These are phyloP conservation scores for Datnioides undecimradiatus DNA, from an alignment of 2,113 vertebrate species.

Conservation along the genomic window DNA sequence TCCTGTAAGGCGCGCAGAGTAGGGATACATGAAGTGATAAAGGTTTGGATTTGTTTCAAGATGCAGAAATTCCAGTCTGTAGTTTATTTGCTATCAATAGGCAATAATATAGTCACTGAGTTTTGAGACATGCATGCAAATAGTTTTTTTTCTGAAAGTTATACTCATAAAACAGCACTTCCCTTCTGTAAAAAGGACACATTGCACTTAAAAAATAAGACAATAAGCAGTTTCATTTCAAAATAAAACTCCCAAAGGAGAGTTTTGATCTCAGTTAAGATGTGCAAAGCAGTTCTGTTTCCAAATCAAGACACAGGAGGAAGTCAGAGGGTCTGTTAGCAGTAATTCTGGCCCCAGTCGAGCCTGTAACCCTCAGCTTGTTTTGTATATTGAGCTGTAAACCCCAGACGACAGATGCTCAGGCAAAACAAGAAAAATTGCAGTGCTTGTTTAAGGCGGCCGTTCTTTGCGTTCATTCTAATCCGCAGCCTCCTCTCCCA, in stretches of 20 bases:
- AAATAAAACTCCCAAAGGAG: not conserved
- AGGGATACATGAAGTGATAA: not conserved
- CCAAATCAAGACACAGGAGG: not conserved
- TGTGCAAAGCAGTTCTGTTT: not conserved
- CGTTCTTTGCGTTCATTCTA: conserved; percentile 10
- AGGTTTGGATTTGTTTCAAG: not conserved
- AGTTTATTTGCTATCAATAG: not conserved
- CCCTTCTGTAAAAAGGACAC: too few relatives aligned
- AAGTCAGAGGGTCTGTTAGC: not conserved
- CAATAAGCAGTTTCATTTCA: not conserved
- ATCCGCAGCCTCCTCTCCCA: conserved; percentile 31
- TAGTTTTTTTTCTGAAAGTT: too few relatives aligned
- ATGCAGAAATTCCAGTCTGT: not conserved
- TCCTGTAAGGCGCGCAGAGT: not conserved
- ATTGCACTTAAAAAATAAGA: not conserved
- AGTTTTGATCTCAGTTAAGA: too few relatives aligned
- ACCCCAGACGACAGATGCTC: conserved; percentile 15
- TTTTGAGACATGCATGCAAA: not conserved
- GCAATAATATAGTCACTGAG: not conserved
- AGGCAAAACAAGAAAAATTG: not conserved
- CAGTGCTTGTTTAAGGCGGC: conserved; percentile 25
- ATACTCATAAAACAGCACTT: too few relatives aligned
- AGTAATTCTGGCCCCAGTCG: not conserved
- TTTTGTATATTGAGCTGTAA: not conserved
- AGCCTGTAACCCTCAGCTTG: not conserved